Evolutionary conservation across 2,113 vertebrate species (phyloP), one percentile per base, ranked within the genome.

Genomic region (Isichthys henryi): DNA sequence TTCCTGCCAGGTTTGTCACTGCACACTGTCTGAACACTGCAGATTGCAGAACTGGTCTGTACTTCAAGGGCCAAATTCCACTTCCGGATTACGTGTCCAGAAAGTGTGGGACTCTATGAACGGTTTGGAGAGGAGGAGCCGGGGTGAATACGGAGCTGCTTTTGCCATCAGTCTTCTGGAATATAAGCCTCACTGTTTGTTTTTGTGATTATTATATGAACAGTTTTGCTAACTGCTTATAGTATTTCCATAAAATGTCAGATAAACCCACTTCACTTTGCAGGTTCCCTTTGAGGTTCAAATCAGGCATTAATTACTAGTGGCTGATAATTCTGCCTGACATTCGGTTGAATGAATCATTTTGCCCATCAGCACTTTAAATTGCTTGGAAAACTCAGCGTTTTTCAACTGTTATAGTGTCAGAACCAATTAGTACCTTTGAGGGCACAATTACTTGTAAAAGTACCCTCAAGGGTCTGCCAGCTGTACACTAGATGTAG

Each of bases 91-190:
- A 84, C 49, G 74, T 58, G 90, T 89, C 83, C 80, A 8, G 88
- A 92, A 90, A 52, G 89, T 92, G 92, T 92, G 56, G 56, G 90
- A 91, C n/a, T 31, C 31, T 74, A 93, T 89, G 92, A 93, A 93
- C 90, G 82, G 90, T 92, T 87, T 87, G 21, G 88, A 89, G 77
- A 89, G 89, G 27, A 84, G 88, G 92, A 92, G 56, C 50, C 88
- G 31, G 8, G 21, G 45, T 56, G 17, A 87, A 46, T 45, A 31
- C 17, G 23, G 17, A 21, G 87, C 31, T 88, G 86, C 52, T 88
- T 88, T 15, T 62, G 31, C 39, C 2, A 58, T 43, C 7, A 48
- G 23, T 45, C 46, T n/a, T 84, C 46, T 84, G 46, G 23, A n/a
- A 84, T 84, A 48, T 84, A 48, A 84, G 82, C 43, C 39, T 43